Base-by-base conservation (phyloP, 2,113 vertebrate species). In the Entosphenus tridentatus region DNA sequence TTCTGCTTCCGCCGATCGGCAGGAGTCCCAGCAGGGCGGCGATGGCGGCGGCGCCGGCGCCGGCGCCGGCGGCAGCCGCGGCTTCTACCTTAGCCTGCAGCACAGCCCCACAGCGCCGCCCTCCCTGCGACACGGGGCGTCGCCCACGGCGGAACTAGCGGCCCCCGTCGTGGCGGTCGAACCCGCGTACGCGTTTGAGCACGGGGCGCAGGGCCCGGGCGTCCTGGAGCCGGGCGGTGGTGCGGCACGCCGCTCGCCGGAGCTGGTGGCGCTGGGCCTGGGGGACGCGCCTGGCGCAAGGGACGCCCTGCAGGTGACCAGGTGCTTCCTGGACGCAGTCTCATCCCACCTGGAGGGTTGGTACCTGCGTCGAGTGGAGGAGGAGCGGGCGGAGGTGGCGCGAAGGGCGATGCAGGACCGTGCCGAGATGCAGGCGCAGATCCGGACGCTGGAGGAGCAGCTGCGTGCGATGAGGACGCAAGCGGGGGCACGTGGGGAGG, bases 341-440 rank as follows among this genome's bases (percentile, higher is more conserved):
- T 90, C 91, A 3, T 82, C 83, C 0, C 92, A 97, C 80, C 90
- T 97, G 89, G 92, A 96, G 78, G 88, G 84, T 77, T 96, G 92
- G 92, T 97, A 97, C 1, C 87, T 95, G 57, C 80, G 87, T 71
- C 96, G 95, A 80, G 86, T 95, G 69, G 83, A 95, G 65, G 91
- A 95, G 77, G 87, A 86, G 1, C 83, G 80, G 12, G 80, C 80
- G 76, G 87, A 92, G 75, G 87, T 87, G 1, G 80, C 80, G 56
- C 83, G 85, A 78, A 84, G 78, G 70, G 89, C 87, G 0, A 82
- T 85, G 74, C 82, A 84, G 2, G 90, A 96, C 73, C 82, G 83
- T 70, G 80, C 77, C 6, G 78, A 74, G 0, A 80, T 97, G 72
- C 74, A 88, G 55, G 84, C 95, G 11, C 82, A 87, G 14, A 88